Evolutionary conservation across 2,113 vertebrate genomes (phyloP).

Genomic region (Nycticebus coucang): DNA sequence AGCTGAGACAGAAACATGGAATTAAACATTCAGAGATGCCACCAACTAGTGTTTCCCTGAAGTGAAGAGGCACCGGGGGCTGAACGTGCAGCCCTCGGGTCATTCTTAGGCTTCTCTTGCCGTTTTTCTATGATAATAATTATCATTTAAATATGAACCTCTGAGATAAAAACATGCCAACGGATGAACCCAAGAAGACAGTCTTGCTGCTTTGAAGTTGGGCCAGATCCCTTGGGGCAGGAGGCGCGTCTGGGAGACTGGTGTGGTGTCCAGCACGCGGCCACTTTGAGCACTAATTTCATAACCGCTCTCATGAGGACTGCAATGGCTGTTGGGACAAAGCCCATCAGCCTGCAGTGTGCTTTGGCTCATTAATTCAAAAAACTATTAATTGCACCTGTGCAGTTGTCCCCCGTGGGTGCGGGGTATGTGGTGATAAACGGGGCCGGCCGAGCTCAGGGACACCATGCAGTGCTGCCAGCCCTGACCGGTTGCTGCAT

Average conservation of each 20-base stretch:
- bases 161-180: background rate
- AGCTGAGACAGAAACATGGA: background rate
- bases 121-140: background rate
- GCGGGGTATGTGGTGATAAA: background rate
- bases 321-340: background rate
- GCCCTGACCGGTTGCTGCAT: background rate
- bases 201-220: background rate
- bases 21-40: background rate
- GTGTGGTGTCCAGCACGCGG: too few relatives aligned
- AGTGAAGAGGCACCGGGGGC: background rate
- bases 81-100: background rate
- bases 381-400: background rate
- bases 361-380: background rate
- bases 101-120: background rate
- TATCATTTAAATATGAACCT: background rate
- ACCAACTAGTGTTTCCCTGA: background rate
- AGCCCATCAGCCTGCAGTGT: background rate
- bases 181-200: background rate
- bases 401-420: background rate
- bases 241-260: background rate
- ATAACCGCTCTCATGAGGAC: background rate
- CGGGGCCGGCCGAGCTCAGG: rapidly evolving
- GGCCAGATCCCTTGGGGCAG: background rate
- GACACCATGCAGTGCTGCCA: background rate
- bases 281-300: background rate